Base-by-base conservation (phyloP, 92 coral and sea anemone genomes). In the Phymanthus crucifer region DNA sequence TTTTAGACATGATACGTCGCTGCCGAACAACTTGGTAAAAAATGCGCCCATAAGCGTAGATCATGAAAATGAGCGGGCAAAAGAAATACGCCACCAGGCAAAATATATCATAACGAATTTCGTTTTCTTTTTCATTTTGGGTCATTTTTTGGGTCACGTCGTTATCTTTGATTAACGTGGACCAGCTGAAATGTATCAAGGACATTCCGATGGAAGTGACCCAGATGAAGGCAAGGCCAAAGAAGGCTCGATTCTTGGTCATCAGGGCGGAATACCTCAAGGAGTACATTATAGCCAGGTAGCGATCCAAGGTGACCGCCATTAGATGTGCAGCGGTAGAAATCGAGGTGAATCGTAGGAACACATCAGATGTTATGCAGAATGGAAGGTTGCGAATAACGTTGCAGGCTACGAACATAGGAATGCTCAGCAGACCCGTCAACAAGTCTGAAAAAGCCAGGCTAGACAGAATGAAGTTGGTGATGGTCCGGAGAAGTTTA, bases 241-340 rank as follows among this genome's bases (percentile, higher is more conserved):
- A 36, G 5, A 61, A 35, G 24, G 80, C 83, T n/a, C 89, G 74
- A 14, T 46, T 57, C 8, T 48, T 40, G 21, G 89, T 85, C 61
- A 85, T 83, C 1, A 79, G 66, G 14, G 56, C 64, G 11, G 77
- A 4, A 61, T 85, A 85, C n/a, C 83, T 52, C 31, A 85, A 40
- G 17, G 89, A 72, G 67, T 79, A 71, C 71, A 85, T 75, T 16
- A 85, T 85, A 31, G 76, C 83, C 6, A 85, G 46, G n/a, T 85
- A 85, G 1, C 89, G 73, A 58, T 85, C 89, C 0, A 66, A 32
- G 12, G 89, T 85, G 9, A 79, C 89, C 29, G 83, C 76, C 38
- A 85, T 6, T 29, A 85, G 56, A 45, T 85, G 89, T 21, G 79
- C 83, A n/a, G 79, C 84, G 6, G 89, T 85, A 0, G 89, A 85